Conservation (phyloP, 1,140 invertebrate species). For the Cryptotermes secundus region DNA sequence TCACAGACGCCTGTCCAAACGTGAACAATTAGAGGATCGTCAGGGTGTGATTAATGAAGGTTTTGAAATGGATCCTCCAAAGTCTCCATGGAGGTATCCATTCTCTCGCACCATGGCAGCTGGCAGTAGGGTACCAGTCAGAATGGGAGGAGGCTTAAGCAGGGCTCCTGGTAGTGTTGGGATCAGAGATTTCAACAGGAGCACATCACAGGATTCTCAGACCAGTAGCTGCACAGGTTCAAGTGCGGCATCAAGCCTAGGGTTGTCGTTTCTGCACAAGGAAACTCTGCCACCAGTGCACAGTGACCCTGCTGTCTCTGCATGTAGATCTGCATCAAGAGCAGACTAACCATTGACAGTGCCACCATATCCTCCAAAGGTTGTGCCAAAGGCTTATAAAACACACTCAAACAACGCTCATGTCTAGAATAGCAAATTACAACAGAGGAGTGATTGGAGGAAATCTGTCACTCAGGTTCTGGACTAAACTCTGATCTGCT, state of each 20-base stretch:
- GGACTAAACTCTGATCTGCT: not conserved
- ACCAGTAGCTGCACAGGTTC: slow-evolving; percentile 29
- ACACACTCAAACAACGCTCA: too few species aligned
- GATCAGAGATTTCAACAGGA: not conserved
- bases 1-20: slow-evolving; percentile 57
- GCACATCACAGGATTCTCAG: slow-evolving; percentile 18
- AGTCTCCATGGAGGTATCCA: slow-evolving; percentile 60
- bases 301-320: not conserved
- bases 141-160: not conserved
- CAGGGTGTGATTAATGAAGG: slow-evolving; percentile 56
- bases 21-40: slow-evolving; percentile 45
- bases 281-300: slow-evolving; percentile 21
- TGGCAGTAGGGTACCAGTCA: not conserved
- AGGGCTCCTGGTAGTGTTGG: not conserved
- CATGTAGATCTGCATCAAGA: not conserved
- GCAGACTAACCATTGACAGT: not conserved
- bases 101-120: slow-evolving; percentile 43
- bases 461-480: not conserved
- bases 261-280: slow-evolving; percentile 34
- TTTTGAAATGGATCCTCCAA: slow-evolving; percentile 59
- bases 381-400: not conserved
- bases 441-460: too few species aligned
- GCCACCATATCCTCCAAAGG: too few species aligned
- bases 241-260: slow-evolving; percentile 37
- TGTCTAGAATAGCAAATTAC: not conserved